A percentile compares a stretch with the other conserved stretches of the same genome.
Evolutionary conservation across 2,888 invertebrate genomes (phyloP).

Genomic region (Eledona agricola): DNA sequence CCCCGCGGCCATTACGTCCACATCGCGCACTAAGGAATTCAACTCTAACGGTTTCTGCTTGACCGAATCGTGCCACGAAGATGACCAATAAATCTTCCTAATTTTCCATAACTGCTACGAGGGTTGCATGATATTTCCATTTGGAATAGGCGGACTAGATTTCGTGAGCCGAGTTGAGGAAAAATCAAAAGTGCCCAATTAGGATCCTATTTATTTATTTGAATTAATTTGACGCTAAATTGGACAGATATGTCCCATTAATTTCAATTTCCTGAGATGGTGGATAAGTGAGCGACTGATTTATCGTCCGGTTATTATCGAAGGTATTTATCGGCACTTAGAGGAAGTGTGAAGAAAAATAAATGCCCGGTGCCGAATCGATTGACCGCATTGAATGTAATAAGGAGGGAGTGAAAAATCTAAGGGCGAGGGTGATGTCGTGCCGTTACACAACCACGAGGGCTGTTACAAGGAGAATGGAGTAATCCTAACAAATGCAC

Average conservation of each 20-base stretch:
- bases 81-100: conserved; percentile 56
- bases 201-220: conserved; percentile 21
- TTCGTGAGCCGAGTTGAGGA: conserved; percentile 1
- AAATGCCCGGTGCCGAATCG: conserved; percentile 39
- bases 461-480: conserved; percentile 36
- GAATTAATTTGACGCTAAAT: conserved; percentile 24
- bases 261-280: conserved; percentile 32
- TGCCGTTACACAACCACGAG: conserved; percentile 37
- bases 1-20: conserved; percentile 35
- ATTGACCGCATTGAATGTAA: conserved; percentile 43
- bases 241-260: conserved; percentile 28
- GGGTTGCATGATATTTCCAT: conserved; percentile 39
- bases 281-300: conserved; percentile 27
- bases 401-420: conserved; percentile 42
- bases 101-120: conserved; percentile 53
- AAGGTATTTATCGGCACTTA: conserved; percentile 39
- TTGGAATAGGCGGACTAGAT: conserved; percentile 7
- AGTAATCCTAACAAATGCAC: conserved; percentile 39
- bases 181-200: conserved; percentile 4
- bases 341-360: conserved; percentile 40
- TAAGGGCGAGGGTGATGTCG: conserved; percentile 39
- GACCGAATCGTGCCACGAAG: conserved; percentile 50
- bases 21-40: conserved; percentile 30
- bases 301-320: conserved; percentile 36
- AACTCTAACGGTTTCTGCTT: conserved; percentile 55